Base-by-base conservation (phyloP, 1,140 invertebrate species). In the Drosophila biarmipes region DNA sequence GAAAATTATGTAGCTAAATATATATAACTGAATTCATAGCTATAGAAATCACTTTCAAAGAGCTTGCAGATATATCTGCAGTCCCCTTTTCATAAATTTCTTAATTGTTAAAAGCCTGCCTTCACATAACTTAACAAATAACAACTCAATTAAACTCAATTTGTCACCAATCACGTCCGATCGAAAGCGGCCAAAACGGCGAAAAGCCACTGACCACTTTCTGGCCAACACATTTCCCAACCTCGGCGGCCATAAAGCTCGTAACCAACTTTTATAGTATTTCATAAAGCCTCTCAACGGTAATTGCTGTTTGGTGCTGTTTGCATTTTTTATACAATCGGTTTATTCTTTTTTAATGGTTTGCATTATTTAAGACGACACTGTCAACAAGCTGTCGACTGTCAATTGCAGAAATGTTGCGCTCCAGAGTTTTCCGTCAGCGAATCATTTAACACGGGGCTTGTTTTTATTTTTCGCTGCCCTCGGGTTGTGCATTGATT, bases 281-380 rank as follows among this genome's bases (percentile, higher is more conserved):
- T 69, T 68, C 53, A 55, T 38, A 45, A 54, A 66, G 15, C 4
- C 62, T 46, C 31, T 55, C 17, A 15, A 5, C 19, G 15, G n/a
- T 19, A 17, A 31, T 53, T 62, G 43, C 45, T 14, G 42, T 48
- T 38, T 48, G 43, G 27, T 29, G 35, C 10, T 31, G 24, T 4
- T 46, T 61, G 31, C 7, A 63, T 63, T 24, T 64, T 64, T 67
- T 19, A 67, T 67, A 55, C 34, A 21, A 24, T 27, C 63, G 14
- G 59, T 48, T 69, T 68, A 68, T 68, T 37, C 27, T 24, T 27
- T 31, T 73, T 58, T 48, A 29, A 43, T 46, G 45, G 58, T 40
- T 45, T 80, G 34, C 78, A 85, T 86, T 64, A 86, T 80, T 86
- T 46, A 86, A 80, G 73, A 62, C 31, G 29, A 21, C 49, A 37